Evolutionary conservation across 2,888 invertebrate genomes (phyloP).

Genomic region (Molanna angustata): DNA sequence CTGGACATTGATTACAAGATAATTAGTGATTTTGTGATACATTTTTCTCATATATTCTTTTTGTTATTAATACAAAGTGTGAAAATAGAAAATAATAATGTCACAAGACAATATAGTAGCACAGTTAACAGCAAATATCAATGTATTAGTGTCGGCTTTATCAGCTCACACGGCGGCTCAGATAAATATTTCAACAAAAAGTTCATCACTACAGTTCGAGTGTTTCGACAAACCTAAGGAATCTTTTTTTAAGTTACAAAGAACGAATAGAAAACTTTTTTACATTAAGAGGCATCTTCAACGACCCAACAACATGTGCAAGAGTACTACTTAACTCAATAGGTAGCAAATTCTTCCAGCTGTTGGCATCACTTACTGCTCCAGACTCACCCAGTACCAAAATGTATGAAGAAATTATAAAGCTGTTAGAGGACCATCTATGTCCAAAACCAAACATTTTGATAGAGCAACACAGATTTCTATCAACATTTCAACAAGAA

Average conservation of each 20-base stretch:
- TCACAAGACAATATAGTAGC: neutral
- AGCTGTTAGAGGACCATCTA: neutral
- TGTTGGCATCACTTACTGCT: too few species aligned
- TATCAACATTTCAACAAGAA: neutral
- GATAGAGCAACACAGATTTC: neutral
- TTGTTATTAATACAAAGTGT: neutral
- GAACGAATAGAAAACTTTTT: neutral
- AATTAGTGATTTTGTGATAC: too few species aligned
- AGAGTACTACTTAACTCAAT: too few species aligned
- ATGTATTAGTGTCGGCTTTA: too few species aligned
- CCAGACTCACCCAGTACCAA: too few species aligned
- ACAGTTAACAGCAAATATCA: neutral
- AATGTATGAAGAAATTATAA: neutral
- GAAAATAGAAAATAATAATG: neutral
- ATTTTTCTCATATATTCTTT: too few species aligned
- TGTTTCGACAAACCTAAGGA: neutral
- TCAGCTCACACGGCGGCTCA: neutral
- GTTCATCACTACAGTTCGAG: neutral
- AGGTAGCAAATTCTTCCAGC: too few species aligned
- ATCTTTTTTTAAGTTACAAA: neutral
- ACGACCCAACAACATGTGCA: neutral
- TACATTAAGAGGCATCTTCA: neutral
- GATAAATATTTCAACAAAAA: neutral
- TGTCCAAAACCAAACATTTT: neutral
- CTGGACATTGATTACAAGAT: too few species aligned